Evolutionary conservation across 2,888 invertebrate species (phyloP), one percentile per base, ranked within the genome.

Genomic region (Harpalus rubripes): DNA sequence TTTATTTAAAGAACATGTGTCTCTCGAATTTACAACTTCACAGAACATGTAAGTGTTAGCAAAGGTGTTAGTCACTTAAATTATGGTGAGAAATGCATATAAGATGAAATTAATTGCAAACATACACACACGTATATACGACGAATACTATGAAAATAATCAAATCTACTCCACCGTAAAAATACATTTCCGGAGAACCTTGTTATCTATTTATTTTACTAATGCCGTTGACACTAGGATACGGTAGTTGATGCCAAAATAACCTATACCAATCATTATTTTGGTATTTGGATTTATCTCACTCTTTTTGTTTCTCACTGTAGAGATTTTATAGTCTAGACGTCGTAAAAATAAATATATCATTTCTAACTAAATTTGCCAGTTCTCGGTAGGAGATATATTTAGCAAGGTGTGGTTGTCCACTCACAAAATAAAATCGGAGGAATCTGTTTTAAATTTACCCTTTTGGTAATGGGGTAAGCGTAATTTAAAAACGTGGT

Each of bases 191-290:
- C 59, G 59, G 15, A 16, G 16, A 59, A 59, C 0, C 59, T 59
- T 15, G 59, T 59, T 16, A 15, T 7, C 59, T 59, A 59, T 59
- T 59, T 59, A 59, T 59, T 59, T 59, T 16, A 15, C 59, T 59
- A 59, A 16, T 15, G 59, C 59, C 59, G 59, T 59, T 59, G 59
- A 59, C 59, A 59, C 59, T 59, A 2, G 1, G 59, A 12, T 59
- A 5, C 32, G 32, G 5, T 32, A 32, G 32, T 59, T 59, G 16
- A 7, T 59, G 63, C 63, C 63, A 63, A 63, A 63, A 63, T 63
- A 26, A 63, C 63, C 63, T 63, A 63, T 63, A 63, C 63, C 63
- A 63, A 63, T 26, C 15, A 63, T 63, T 63, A 63, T 22, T 22
- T 18, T 22, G 18, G 12, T 63, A 63, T 63, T 12, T 59, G 59